Evolutionary conservation across 2,888 invertebrate genomes (phyloP), one percentile per base, ranked within the genome.

Genomic region (Bombylius discolor): DNA sequence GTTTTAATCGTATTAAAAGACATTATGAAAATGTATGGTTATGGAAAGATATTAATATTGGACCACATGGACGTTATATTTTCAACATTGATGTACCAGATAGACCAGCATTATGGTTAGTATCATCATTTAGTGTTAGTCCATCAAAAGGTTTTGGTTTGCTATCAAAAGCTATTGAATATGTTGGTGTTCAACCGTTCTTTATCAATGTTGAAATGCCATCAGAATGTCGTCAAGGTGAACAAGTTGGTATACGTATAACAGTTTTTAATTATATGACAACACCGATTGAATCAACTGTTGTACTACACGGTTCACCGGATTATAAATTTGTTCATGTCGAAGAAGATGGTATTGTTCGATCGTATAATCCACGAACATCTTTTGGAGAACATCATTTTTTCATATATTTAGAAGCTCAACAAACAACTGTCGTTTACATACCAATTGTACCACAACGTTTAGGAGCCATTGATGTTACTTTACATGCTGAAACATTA

Each of bases 121-220:
- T 97, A 3, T 90, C 91, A 12, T 92, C 90, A 0, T 89, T 96
- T 69, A 88, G 92, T 63, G 87, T 97, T 76, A 93, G 94, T 64
- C 86, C 88, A 3, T 81, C 84, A 0, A 79, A 81, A 53, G 96
- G 96, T 0, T 86, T 95, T 62, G 95, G 95, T 51, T 88, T 97
- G 84, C 70, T 93, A 48, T 80, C 81, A 12, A 81, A 80, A 59
- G 87, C 94, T 0, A 79, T 91, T 47, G 86, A 83, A 81, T 95
- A 94, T 71, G 84, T 88, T 34, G 94, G 92, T 13, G 87, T 92
- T 0, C 78, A 93, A 46, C 94, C 95, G 14, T 94, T 97, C 81
- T 96, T 89, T 76, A 94, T 96, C 64, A 90, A 91, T 66, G 88
- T 95, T 51, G 96, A 97, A 71, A 92, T 94, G 77, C 95, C 96